Conservation (phyloP, 1,140 invertebrate species). For the Saccostrea glomerata region DNA sequence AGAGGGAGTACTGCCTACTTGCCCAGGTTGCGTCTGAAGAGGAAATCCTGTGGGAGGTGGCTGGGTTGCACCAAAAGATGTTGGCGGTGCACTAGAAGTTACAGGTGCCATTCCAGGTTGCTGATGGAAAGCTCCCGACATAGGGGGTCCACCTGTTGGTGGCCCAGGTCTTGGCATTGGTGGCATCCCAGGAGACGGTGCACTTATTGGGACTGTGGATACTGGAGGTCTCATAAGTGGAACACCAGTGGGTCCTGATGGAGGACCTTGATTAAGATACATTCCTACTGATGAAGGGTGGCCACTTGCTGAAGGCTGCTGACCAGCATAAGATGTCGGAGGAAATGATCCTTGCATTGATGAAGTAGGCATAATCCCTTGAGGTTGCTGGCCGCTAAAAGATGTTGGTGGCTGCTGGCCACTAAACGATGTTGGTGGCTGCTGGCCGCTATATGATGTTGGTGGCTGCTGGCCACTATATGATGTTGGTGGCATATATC, state of each 20-base stretch:
- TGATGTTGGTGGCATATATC: neutral
- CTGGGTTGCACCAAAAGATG: neutral
- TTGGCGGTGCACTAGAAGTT: constrained; percentile 24
- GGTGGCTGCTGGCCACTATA: no score
- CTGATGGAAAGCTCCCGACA: neutral
- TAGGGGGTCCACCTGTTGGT: neutral
- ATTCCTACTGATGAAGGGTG: neutral
- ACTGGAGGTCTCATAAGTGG: neutral
- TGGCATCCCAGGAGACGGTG: constrained; percentile 38
- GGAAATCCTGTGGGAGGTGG: neutral
- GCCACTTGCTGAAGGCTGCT: constrained; percentile 12
- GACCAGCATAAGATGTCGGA: neutral
- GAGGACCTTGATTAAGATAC: constrained; percentile 26
- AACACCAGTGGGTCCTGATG: constrained; percentile 41
- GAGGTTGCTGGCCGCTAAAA: constrained; percentile 23
- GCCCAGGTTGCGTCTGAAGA: neutral
- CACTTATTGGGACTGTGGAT: constrained; percentile 11
- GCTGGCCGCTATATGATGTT: no score
- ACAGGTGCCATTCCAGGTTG: constrained; percentile 23
- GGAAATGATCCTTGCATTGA: constrained; percentile 6
- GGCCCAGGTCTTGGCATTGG: constrained; percentile 29
- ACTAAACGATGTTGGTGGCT: no score
- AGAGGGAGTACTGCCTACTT: constrained; percentile 6
- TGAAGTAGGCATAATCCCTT: constrained; percentile 1
- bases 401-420: neutral